Conservation (phyloP, 92 coral and sea anemone species). For the Heliopora coerulea region DNA sequence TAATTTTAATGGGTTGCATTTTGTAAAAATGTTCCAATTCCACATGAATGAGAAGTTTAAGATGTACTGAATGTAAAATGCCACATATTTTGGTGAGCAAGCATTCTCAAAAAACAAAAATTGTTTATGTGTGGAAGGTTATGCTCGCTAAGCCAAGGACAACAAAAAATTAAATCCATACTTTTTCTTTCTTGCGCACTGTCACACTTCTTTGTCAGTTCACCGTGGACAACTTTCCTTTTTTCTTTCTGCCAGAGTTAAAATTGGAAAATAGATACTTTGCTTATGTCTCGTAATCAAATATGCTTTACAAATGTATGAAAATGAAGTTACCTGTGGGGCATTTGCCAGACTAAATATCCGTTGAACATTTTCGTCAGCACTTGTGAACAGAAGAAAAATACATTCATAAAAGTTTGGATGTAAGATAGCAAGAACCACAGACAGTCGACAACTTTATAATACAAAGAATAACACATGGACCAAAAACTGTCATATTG, state of each 20-base stretch:
- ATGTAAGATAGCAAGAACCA: too few relatives aligned
- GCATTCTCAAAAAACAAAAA: too few relatives aligned
- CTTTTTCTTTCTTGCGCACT: constrained; percentile 54
- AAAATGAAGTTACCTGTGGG: constrained; percentile 47
- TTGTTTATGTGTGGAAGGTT: too few relatives aligned
- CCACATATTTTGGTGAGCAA: too few relatives aligned
- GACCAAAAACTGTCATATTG: too few relatives aligned
- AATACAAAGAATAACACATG: too few relatives aligned
- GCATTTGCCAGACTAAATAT: constrained; percentile 74
- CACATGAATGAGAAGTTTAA: too few relatives aligned
- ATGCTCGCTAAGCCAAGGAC: constrained; percentile 76
- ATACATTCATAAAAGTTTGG: too few relatives aligned
- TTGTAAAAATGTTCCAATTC: too few relatives aligned
- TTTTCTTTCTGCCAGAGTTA: constrained; percentile 47
- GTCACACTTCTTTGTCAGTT: constrained; percentile 49
- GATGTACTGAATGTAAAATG: too few relatives aligned
- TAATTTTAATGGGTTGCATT: too few relatives aligned
- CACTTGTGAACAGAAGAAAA: constrained; percentile 41
- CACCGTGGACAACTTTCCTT: constrained; percentile 57
- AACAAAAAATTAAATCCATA: constrained; percentile 12
- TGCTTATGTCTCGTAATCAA: neutral
- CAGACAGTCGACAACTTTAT: too few relatives aligned
- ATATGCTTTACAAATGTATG: neutral
- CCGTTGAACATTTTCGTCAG: constrained; percentile 73
- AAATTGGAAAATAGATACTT: neutral